A percentile compares a stretch with the other conserved stretches of the same genome.
These are phyloP conservation scores for Pantala flavescens DNA, from an alignment of 1,140 invertebrate genomes.

Conservation along the genomic window DNA sequence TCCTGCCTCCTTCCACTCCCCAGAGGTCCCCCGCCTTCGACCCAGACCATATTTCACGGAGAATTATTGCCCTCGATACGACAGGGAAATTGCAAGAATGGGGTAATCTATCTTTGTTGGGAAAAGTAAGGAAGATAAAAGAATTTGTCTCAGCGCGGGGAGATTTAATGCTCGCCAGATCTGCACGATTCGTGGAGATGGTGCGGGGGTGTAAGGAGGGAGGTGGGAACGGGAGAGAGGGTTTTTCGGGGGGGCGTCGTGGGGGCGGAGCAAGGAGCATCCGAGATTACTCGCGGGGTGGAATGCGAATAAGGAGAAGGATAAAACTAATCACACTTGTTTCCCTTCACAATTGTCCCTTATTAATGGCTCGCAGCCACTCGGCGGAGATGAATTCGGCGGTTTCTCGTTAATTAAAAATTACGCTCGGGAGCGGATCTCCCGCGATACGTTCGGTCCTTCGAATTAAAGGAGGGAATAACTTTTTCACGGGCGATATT, in stretches of 20 bases:
- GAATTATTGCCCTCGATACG: constrained; percentile 27
- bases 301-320: not conserved
- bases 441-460: too few relatives aligned
- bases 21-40: constrained; percentile 16
- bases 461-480: too few relatives aligned
- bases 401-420: too few relatives aligned
- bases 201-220: not conserved
- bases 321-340: constrained; percentile 3
- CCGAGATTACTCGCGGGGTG: not conserved
- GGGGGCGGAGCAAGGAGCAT: not conserved
- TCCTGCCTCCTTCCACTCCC: not conserved
- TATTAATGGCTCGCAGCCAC: constrained; percentile 1
- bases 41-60: constrained; percentile 27
- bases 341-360: not conserved
- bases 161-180: constrained; percentile 1
- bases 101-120: constrained; percentile 31
- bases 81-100: constrained; percentile 31
- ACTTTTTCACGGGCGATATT: too few relatives aligned
- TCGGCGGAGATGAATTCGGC: not conserved
- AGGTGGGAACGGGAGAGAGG: not conserved
- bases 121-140: constrained; percentile 31
- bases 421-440: too few relatives aligned
- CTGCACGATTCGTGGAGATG: constrained; percentile 2
- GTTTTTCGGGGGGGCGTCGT: not conserved
- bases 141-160: constrained; percentile 30